phyloP scores from a whole-genome alignment of 30 jellyfish, hydroid and myxozoan species.

The Phacellophora camtschatica region DNA sequence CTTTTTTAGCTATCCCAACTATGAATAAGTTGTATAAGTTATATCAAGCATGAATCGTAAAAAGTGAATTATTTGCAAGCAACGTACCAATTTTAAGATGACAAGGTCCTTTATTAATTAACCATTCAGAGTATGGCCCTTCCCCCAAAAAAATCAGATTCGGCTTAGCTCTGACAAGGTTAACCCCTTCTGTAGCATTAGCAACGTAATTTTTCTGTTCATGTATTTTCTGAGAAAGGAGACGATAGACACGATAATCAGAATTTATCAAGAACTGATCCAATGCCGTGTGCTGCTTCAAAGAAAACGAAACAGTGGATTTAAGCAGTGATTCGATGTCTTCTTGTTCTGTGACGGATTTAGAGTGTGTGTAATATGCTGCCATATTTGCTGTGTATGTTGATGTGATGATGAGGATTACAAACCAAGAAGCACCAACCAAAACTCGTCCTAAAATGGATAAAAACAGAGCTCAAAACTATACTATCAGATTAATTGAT shows the following conservation, averaged over 20 bases:
- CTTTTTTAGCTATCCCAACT: no score
- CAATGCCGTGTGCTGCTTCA: conserved; percentile 11
- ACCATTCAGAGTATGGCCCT: conserved; percentile 50
- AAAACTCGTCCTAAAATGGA: conserved; percentile 29
- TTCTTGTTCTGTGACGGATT: conserved; percentile 2
- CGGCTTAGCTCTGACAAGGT: neutral
- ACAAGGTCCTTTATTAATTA: conserved; percentile 10
- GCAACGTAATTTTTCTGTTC: conserved; percentile 21
- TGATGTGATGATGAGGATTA: conserved; percentile 28
- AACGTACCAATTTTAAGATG: conserved; percentile 41
- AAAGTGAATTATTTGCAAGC: neutral
- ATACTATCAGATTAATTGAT: no score
- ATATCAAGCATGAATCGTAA: no score
- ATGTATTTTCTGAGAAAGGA: neutral
- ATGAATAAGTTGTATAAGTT: no score
- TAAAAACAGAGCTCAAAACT: no score
- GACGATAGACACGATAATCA: conserved; percentile 13
- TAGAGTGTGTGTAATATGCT: conserved; percentile 30
- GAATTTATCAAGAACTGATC: conserved; percentile 22
- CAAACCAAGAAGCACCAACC: conserved; percentile 34
- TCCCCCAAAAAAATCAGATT: conserved; percentile 26
- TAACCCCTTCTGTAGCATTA: conserved; percentile 8
- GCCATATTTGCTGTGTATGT: conserved; percentile 57
- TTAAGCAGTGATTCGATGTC: conserved; percentile 33
- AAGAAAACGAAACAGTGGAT: conserved; percentile 16